Evolutionary conservation across 1,140 invertebrate species (phyloP).

Genomic region (Drosophila auraria): DNA sequence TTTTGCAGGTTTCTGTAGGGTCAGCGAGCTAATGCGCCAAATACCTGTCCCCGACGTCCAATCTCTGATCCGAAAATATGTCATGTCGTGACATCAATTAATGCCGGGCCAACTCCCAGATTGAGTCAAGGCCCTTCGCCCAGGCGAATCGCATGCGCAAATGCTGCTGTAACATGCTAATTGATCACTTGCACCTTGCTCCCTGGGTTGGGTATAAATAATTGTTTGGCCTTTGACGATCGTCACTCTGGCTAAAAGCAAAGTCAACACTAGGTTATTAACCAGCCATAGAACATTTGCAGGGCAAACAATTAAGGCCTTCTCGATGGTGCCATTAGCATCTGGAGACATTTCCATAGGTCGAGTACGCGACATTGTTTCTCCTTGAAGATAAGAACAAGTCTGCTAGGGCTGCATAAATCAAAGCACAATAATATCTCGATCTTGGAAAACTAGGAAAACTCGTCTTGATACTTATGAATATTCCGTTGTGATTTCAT

Average conservation of each 20-base stretch:
- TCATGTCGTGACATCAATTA: slow-evolving; percentile 36
- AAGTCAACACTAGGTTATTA: slow-evolving; percentile 20
- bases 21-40: slow-evolving; percentile 47
- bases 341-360: slow-evolving; percentile 5
- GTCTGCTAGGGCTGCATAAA: neutral
- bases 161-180: slow-evolving; percentile 29
- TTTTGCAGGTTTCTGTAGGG: slow-evolving; percentile 38
- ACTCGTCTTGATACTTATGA: slow-evolving; percentile 9
- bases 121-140: slow-evolving; percentile 14
- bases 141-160: slow-evolving; percentile 2
- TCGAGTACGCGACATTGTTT: slow-evolving; percentile 2
- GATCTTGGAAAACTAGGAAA: slow-evolving; percentile 2
- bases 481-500: slow-evolving; percentile 4
- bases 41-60: slow-evolving; percentile 24
- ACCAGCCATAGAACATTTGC: slow-evolving; percentile 18
- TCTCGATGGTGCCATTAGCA: slow-evolving; percentile 1
- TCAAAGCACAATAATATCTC: neutral
- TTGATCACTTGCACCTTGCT: slow-evolving; percentile 37
- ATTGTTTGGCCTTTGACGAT: neutral
- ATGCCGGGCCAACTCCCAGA: neutral
- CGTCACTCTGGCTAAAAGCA: slow-evolving; percentile 15
- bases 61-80: slow-evolving; percentile 7
- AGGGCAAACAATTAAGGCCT: slow-evolving; percentile 16
- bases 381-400: neutral
- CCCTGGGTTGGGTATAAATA: slow-evolving; percentile 7